Evolutionary conservation across 2,888 invertebrate genomes (phyloP), one percentile per base, ranked within the genome.

Genomic region (Thymelicus sylvestris): DNA sequence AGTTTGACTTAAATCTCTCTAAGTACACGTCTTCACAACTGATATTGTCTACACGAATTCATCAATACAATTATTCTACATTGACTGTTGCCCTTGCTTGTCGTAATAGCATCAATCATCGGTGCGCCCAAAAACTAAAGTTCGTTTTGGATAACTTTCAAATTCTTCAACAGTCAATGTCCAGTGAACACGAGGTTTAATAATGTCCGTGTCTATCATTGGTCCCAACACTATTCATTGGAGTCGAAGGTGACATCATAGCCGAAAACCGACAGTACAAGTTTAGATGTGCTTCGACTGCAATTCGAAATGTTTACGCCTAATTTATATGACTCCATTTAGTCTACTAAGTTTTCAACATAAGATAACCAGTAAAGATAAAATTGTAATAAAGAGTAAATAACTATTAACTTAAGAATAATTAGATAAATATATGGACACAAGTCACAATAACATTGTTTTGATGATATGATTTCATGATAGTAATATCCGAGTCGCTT

Each of bases 171-270:
- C 76, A 78, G 79, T 76, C 77, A 74, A 78, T 76, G 77, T 76
- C 76, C 73, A 74, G 79, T 78, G 78, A 66, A 71, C 78, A 78
- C 71, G 74, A 77, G 75, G 77, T 76, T 75, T 72, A 76, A 75
- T 59, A 74, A 73, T 66, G 69, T 75, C 60, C 71, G 66, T 61
- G 71, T 71, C 65, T 71, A 61, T 75, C 80, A 80, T 91, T 92
- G 92, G 92, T 92, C 92, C 91, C 92, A 88, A 86, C 89, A 82
- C 88, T 86, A 87, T 80, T 79, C 77, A 78, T 83, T 85, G 86
- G 84, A 86, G 86, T 83, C 83, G 70, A 70, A 70, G 70, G 69
- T 48, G 48, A 60, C 31, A 72, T 74, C 73, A 48, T 50, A 61
- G 73, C 39, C 66, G 66, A 74, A 72, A 50, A 66, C 12, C 70